Evolutionary conservation across 1,140 invertebrate genomes (phyloP), one percentile per base, ranked within the genome.

Genomic region (Phthorimaea operculella): DNA sequence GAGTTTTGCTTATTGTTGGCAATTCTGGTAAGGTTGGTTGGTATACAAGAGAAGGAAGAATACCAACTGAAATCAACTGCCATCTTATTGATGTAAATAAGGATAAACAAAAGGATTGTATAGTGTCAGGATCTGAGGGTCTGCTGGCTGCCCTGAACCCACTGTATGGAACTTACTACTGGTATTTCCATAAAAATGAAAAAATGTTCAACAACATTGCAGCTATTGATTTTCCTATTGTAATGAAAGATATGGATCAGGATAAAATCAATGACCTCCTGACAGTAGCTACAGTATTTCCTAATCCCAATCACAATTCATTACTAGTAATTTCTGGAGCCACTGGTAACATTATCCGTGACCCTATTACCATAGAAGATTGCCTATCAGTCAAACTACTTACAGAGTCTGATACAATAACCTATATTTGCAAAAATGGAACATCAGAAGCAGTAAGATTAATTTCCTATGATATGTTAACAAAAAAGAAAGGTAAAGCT

Each of bases 21-120:
- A 84, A 82, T 59, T 87, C 87, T 63, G 87, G 91, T 0, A 87
- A 87, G 60, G 87, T 91, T 2, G 88, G 88, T 4, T 92, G 91
- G 90, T 90, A 87, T 60, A 88, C 88, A 18, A 77, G 86, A 66
- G 88, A 91, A 57, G 83, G 87, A 28, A 87, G 87, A 65, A 87
- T 90, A 58, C 92, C 92, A 1, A 87, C 85, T 12, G 86, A 90
- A 58, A 89, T 94, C 14, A 90, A 93, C 69, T 94, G 93, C 65
- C 82, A 87, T 18, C 70, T 92, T 4, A 79, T 93, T 39, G 92
- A 93, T 81, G 88, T 90, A 0, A 90, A 93, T 72, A 81, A 72
- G 39, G 91, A 92, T 70, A 89, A 88, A n/a, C 87, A 88, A 51
- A 87, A 89, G 18, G 92, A 93, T 64, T 94, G 93, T 61, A 86